Base-by-base conservation (phyloP, 1,140 invertebrate species). In the Euura saliciscinereae region DNA sequence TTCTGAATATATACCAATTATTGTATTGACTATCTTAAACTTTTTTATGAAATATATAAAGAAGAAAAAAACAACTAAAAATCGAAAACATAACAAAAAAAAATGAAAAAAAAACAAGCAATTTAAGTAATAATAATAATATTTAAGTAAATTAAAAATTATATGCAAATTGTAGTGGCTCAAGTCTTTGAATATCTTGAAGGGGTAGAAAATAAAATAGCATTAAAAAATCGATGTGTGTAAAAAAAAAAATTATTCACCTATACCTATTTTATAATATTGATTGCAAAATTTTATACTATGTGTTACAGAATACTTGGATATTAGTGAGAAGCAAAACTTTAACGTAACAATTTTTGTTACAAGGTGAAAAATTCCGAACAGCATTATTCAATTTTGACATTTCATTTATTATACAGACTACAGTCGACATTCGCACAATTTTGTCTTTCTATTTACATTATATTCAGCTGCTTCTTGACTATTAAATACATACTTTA, bases 161-260 rank as follows among this genome's bases (percentile, higher is more conserved):
- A 82, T 82, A 86, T 75, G 80, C 79, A 81, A 80, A 84, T 78
- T 82, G 83, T 87, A 87, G 85, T 83, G 78, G 82, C 72, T 82
- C 78, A 84, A 84, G 75, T 82, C 80, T 85, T 83, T 78, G 75
- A 80, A 79, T 82, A 82, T 82, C 70, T 51, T 86, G 81, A 83
- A 79, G 77, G 78, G 82, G 83, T 86, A 86, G 85, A 82, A 75
- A 77, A 85, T 85, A 81, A 79, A 82, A 85, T 84, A 79, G 78
- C 79, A 78, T 78, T 77, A 76, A 77, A 85, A 85, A 84, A 79
- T 74, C 78, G 76, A 64, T 28, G 28, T 28, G 28, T 28, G 28
- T 28, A 28, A 28, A 28, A 28, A 28, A 28, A 28, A 28, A 28
- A 28, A 28, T 28, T 28, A 28, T 28, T 28, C 28, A 28, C 28